phyloP scores from a whole-genome alignment of 2,797 vertebrate species.

The Pantherophis alleghaniensis region DNA sequence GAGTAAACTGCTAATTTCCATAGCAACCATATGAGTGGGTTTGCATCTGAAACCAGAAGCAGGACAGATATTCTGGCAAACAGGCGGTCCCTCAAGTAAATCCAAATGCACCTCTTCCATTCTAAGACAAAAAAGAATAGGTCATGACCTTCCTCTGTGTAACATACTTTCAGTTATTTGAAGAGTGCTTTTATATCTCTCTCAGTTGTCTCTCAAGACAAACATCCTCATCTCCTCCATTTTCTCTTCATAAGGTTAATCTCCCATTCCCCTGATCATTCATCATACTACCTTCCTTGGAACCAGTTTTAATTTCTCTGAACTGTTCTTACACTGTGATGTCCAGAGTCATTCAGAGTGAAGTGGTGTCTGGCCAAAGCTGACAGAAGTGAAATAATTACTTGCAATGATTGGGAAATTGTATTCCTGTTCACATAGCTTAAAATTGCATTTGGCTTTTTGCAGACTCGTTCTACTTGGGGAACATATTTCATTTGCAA shows the following conservation, averaged over 20 bases:
- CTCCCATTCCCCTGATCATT: not conserved
- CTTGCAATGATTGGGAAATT: not conserved
- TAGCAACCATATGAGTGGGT: not conserved
- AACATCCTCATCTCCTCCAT: not conserved
- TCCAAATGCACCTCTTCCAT: not conserved
- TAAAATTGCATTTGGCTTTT: not conserved
- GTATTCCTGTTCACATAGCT: not conserved
- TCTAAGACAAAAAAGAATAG: not conserved
- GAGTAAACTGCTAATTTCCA: not conserved
- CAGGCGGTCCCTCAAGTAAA: not conserved
- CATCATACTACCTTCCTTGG: not conserved
- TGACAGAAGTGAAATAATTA: not conserved
- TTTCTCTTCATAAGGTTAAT: not conserved
- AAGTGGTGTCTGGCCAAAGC: not conserved
- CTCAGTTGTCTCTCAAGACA: not conserved
- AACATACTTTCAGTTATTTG: not conserved
- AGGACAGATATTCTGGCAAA: not conserved
- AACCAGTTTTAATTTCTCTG: not conserved
- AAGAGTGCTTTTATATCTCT: not conserved
- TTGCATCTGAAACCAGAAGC: not conserved
- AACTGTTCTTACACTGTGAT: not conserved
- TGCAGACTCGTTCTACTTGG: not conserved
- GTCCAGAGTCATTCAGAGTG: not conserved
- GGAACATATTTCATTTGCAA: conserved; percentile 5
- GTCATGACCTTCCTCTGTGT: not conserved